These are phyloP conservation scores for Aurelia coerulea DNA, from an alignment of 30 jellyfish, hydroid and myxozoan species.

Conservation along the genomic window DNA sequence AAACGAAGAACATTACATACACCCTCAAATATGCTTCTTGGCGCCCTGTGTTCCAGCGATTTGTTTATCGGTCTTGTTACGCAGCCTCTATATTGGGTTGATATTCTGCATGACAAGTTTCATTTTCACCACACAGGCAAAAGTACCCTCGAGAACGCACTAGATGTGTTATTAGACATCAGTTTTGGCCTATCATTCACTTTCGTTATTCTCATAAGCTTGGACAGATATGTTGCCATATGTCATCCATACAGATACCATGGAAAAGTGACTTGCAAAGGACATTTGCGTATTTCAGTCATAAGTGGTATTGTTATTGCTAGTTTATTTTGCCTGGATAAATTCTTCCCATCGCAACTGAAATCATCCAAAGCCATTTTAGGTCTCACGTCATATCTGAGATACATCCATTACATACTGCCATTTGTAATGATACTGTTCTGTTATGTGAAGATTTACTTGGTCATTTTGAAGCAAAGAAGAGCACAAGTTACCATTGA, in stretches of 20 bases:
- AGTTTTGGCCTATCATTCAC: conserved; percentile 29
- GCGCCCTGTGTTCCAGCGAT: conserved; percentile 30
- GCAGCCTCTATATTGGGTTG: conserved; percentile 15
- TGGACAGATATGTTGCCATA: conserved; percentile 39
- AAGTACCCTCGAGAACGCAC: not conserved
- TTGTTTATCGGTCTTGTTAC: conserved; percentile 8
- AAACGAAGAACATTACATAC: conserved; percentile 31
- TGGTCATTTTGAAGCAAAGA: too few species aligned
- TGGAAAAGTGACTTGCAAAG: conserved; percentile 27
- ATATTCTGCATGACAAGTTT: not conserved
- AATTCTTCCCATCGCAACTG: not conserved
- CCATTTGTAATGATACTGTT: not conserved
- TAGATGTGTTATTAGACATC: conserved; percentile 21
- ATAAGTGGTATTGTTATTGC: not conserved
- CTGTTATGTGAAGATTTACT: too few species aligned
- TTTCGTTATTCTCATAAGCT: conserved; percentile 10
- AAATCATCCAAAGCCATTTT: too few species aligned
- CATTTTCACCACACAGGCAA: not conserved
- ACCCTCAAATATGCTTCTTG: conserved; percentile 38
- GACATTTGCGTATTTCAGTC: not conserved
- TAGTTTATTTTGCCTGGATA: not conserved
- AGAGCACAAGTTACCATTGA: too few species aligned
- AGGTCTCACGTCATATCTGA: too few species aligned
- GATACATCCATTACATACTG: not conserved
- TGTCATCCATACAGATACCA: conserved; percentile 59